Percentiles rank a stretch among this genome's conserved stretches.
phyloP scores from a whole-genome alignment of 2,797 vertebrate species.

The Lates japonicus region DNA sequence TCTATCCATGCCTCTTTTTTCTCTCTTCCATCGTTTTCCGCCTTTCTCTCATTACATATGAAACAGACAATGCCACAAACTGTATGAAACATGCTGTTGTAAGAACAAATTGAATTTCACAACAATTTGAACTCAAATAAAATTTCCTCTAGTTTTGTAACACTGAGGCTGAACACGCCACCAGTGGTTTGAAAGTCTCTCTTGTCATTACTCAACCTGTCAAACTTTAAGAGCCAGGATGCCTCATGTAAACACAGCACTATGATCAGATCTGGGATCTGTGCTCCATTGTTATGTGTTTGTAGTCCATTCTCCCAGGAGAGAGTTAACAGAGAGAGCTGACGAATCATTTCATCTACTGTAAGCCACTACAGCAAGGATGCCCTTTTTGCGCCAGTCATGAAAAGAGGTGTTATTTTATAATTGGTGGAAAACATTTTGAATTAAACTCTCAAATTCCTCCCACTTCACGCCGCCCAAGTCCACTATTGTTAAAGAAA shows the following conservation, averaged over 20 bases:
- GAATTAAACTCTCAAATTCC: slow-evolving; percentile 11
- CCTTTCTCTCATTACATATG: not conserved
- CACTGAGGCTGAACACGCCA: not conserved
- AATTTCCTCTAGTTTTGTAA: not conserved
- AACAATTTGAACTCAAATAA: not conserved
- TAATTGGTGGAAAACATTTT: slow-evolving; percentile 19
- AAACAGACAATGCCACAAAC: not conserved
- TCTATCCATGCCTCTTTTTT: not conserved
- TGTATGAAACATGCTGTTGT: not conserved
- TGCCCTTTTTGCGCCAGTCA: not conserved
- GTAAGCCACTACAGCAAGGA: not conserved
- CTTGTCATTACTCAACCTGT: slow-evolving; percentile 17
- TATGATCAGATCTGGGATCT: slow-evolving; percentile 55
- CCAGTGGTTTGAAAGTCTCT: slow-evolving; percentile 19
- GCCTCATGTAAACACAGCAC: slow-evolving; percentile 23
- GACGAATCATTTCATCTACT: slow-evolving; percentile 24
- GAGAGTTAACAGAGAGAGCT: slow-evolving; percentile 34
- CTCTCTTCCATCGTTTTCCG: not conserved
- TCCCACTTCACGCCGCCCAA: slow-evolving; percentile 27
- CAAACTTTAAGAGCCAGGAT: slow-evolving; percentile 12
- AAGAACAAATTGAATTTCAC: not conserved
- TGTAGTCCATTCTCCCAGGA: slow-evolving; percentile 33
- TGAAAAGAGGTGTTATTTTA: not conserved
- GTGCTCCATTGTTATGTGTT: slow-evolving; percentile 38
- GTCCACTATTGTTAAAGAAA: slow-evolving; percentile 34